phyloP scores from a whole-genome alignment of 2,797 vertebrate species.

The Eospalax fontanierii region DNA sequence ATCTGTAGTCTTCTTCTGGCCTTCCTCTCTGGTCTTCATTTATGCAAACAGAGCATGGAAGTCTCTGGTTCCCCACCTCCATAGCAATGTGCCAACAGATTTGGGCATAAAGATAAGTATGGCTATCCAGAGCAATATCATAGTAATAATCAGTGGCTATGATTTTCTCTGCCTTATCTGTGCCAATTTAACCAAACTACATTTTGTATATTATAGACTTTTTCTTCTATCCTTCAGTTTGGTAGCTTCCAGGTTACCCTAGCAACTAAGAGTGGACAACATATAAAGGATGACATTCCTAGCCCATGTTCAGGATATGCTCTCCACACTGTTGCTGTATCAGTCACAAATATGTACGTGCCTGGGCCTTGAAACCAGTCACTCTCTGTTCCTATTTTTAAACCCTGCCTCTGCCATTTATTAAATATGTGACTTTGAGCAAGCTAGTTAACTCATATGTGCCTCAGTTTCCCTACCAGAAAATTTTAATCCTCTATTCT shows the following conservation, averaged over 20 bases:
- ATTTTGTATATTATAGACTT: not conserved
- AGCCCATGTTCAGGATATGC: not conserved
- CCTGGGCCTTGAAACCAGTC: not conserved
- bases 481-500: not conserved
- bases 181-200: not conserved
- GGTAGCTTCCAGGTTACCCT: not conserved
- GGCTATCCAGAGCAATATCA: not conserved
- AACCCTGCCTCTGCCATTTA: not conserved
- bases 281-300: not conserved
- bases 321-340: not conserved
- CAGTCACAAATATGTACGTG: not conserved
- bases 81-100: not conserved
- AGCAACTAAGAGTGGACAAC: constrained; percentile 9
- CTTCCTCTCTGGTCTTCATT: not conserved
- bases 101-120: not conserved
- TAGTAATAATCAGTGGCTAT: not conserved
- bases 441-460: constrained; percentile 33
- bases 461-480: constrained; percentile 27
- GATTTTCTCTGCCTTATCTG: not conserved
- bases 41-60: not conserved
- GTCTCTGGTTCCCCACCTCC: not conserved
- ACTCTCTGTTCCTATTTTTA: not conserved
- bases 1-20: not conserved
- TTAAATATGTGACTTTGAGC: not conserved
- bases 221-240: not conserved